phyloP scores from a whole-genome alignment of 2,113 vertebrate species.

The Callocephalon fimbriatum region DNA sequence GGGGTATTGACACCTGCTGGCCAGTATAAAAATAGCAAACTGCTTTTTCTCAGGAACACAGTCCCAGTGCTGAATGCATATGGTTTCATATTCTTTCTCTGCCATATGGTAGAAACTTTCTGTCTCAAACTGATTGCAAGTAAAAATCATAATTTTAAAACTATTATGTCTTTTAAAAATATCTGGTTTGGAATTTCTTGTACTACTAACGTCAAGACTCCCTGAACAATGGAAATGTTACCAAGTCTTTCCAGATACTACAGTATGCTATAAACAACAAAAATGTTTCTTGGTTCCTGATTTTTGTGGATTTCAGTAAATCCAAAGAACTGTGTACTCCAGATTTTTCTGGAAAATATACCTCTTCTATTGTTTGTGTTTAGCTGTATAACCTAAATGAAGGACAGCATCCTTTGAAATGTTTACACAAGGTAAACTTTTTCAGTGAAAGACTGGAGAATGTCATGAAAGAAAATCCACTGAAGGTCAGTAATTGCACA shows the following conservation, averaged over 20 bases:
- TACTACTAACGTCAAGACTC: neutral
- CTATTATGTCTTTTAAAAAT: neutral
- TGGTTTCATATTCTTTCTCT: neutral
- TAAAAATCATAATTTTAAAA: neutral
- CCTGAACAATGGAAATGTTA: neutral
- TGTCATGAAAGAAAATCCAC: neutral
- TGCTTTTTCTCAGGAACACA: neutral
- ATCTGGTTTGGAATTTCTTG: neutral
- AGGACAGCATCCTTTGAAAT: neutral
- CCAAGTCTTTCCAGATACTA: neutral
- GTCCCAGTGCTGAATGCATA: neutral
- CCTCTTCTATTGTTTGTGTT: neutral
- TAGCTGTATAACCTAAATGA: neutral
- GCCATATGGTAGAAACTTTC: slow-evolving; percentile 42
- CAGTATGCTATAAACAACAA: neutral
- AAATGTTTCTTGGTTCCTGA: neutral
- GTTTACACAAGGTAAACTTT: neutral
- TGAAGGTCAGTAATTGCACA: neutral
- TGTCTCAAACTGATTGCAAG: neutral
- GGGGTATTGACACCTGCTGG: slow-evolving; percentile 48
- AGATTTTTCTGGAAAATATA: neutral
- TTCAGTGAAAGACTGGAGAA: neutral
- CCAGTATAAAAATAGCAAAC: slow-evolving; percentile 40
- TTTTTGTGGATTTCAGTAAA: neutral
- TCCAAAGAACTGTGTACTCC: neutral